Evolutionary conservation across 2,888 invertebrate species (phyloP), one percentile per base, ranked within the genome.

Genomic region (Protula sp.): DNA sequence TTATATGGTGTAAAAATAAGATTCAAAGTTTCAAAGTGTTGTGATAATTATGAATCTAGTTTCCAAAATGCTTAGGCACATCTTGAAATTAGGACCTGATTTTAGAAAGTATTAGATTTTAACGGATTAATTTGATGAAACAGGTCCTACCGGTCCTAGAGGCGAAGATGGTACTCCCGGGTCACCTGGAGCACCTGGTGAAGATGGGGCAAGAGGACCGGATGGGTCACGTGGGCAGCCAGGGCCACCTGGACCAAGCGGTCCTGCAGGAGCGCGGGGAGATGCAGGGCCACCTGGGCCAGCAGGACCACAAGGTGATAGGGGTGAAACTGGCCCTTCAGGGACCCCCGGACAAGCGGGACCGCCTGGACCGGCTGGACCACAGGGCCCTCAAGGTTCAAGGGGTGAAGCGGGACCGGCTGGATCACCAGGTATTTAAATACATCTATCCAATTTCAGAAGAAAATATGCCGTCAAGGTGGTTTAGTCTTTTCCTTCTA

Each of bases 101-200:
- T n/a, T n/a, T n/a, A n/a, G n/a, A n/a, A n/a, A n/a, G n/a, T n/a
- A n/a, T n/a, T n/a, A n/a, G n/a, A n/a, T n/a, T n/a, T n/a, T n/a
- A n/a, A n/a, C n/a, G n/a, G n/a, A n/a, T n/a, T n/a, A n/a, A n/a
- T n/a, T n/a, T n/a, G n/a, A 45, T 9, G 45, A 3, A 47, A 29
- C 51, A 29, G 63, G 64, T 30, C 53, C 38, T 22, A 28, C 54
- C 27, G 67, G 67, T 28, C 19, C 47, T 9, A 28, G 45, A 59
- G 67, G 67, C 38, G 57, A 47, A 19, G 28, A 62, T 30, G 67
- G 67, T 19, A n/a, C 26, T 19, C 38, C 58, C 14, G 68, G 68
- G 28, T 55, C 52, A 50, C 24, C 54, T 30, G 66, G 68, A 53
- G 54, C 50, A 27, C 30, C 30, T 9, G 50, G 50, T 24, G 24